Conservation (phyloP, 2,113 vertebrate genomes). For the Myrmophylax atrothorax region DNA sequence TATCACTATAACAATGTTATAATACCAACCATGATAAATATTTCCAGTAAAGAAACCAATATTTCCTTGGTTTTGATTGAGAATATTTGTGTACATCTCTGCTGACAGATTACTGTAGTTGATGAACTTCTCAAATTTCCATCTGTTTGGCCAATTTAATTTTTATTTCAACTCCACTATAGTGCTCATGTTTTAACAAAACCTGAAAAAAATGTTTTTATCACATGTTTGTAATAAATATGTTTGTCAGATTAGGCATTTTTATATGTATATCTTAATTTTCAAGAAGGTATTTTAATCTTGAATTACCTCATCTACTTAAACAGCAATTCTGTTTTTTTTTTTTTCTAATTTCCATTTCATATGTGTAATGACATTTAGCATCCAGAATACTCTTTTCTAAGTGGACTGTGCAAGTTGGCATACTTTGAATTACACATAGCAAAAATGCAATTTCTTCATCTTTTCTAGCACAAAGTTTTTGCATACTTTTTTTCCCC, state of each 20-base stretch:
- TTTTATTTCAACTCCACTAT: not conserved
- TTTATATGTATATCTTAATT: not conserved
- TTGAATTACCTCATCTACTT: not conserved
- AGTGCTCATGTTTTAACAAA: not conserved
- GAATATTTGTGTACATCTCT: not conserved
- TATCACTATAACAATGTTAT: not conserved
- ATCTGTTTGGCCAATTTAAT: not conserved
- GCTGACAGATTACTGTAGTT: not conserved
- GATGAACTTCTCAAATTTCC: not conserved
- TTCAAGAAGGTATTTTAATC: not conserved
- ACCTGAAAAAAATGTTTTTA: not conserved
- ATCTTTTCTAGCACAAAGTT: not conserved
- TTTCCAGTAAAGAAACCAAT: not conserved
- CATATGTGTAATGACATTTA: not conserved
- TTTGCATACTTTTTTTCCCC: not conserved
- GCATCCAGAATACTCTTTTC: not conserved
- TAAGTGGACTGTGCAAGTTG: not conserved
- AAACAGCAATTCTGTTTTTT: not conserved
- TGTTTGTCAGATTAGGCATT: not conserved
- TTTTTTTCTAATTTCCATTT: not conserved
- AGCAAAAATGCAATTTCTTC: not conserved
- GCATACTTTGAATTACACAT: not conserved
- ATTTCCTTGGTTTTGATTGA: not conserved
- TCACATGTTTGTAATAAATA: not conserved
- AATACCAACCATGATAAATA: accelerated